Base-by-base conservation (phyloP, 2,888 invertebrate species). In the Acheta domesticus region DNA sequence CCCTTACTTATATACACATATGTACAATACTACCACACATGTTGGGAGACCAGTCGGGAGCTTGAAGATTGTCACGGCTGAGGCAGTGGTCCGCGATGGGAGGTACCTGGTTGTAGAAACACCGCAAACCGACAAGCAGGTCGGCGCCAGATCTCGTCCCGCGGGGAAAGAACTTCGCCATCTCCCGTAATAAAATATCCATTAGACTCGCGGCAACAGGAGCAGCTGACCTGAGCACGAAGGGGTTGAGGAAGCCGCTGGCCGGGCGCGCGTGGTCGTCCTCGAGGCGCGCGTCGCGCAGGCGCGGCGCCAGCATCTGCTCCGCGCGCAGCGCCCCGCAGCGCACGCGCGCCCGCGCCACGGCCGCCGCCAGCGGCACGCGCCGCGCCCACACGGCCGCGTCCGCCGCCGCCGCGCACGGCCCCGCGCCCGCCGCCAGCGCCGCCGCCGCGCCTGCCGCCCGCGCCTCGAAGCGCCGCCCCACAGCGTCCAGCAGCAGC, bases 211-310 rank as follows among this genome's bases (percentile, higher is more conserved):
- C 36, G 36, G 23, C 23, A 23, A 3, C 23, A 2, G 36, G 0
- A 5, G 0, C 5, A 48, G 77, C 81, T 85, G 86, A 91, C 93
- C 90, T 91, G 8, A 92, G 88, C 86, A 92, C 91, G 83, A 91
- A 92, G 1, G 91, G 92, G 87, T 95, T 95, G 16, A 95, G 91
- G 95, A 95, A 95, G 82, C 94, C 94, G 0, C 93, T 92, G 1
- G 94, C 91, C 0, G 87, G 87, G 14, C 90, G 90, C 16, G 62
- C 14, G 16, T 4, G 16, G n/a, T 14, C 62, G 62, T n/a, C 16
- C 14, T 62, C 16, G 62, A 62, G 62, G 12, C n/a, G 90, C 80
- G 93, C 93, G 82, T 93, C 92, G 80, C 92, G 90, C 82, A 95
- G 87, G 86, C 94, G 94, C 0, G 86, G 84, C 0, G 95, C 95